Evolutionary conservation across 2,113 vertebrate genomes (phyloP), one percentile per base, ranked within the genome.

Genomic region (Atrichornis clamosus): DNA sequence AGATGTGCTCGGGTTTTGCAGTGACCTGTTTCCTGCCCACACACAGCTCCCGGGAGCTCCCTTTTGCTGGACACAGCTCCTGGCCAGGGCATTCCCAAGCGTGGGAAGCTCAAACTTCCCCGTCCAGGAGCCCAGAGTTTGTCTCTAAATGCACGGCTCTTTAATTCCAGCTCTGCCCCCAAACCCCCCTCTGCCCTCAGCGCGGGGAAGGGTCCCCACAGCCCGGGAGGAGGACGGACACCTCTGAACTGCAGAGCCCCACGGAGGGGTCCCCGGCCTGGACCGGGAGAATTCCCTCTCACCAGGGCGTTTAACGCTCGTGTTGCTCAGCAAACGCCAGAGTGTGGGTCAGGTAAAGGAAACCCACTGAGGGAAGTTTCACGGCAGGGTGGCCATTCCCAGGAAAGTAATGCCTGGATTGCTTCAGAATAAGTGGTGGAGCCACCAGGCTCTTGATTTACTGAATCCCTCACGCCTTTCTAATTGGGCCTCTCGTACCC

Each of bases 291-390:
- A 44, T 13, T 37, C 42, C 78, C 55, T 33, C 41, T 26, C 10
- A 2, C 0, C 0, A 15, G 52, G 46, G 20, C 1, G 59, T 30
- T 7, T 6, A 15, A 22, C 37, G 1, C 56, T 19, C 1, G 39
- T 1, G 13, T 6, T 35, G 19, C 72, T 37, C 49, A 7, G 73
- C 63, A 35, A 35, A 10, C 23, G 10, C 2, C 10, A 14, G 32
- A 16, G 13, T 46, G 56, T 60, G 28, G 63, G 58, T 39, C 74
- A 59, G 49, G 52, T 46, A 9, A 55, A 93, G 69, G 24, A 70
- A 56, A 33, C 2, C 15, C 35, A 13, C 3, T 5, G 15, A 77
- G 60, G 74, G 91, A 37, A 26, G 11, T 7, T 76, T 4, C 13
- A 28, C 59, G 24, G 53, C 77, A 30, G 44, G 78, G 26, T 12